Evolutionary conservation across 2,797 vertebrate genomes (phyloP).

Genomic region (Sardinella longiceps): DNA sequence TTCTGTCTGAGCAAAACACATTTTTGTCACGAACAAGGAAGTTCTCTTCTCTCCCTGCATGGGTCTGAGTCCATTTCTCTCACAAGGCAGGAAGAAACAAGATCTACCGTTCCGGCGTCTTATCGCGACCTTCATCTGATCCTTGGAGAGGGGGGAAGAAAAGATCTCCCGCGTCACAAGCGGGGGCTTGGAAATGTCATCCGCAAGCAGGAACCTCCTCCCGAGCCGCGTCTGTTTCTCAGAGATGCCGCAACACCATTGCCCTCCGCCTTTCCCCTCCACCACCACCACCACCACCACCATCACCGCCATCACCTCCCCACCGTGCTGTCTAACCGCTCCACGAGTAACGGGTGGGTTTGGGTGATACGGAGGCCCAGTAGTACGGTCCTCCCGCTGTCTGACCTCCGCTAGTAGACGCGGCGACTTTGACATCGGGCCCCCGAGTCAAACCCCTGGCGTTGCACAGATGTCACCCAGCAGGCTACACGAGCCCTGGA

Average conservation of each 20-base stretch:
- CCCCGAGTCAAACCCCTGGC: not conserved
- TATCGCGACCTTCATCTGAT: slow-evolving; percentile 7
- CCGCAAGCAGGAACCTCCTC: slow-evolving; percentile 7
- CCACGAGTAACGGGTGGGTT: not conserved
- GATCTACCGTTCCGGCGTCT: not conserved
- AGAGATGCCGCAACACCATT: not conserved
- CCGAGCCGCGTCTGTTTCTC: slow-evolving; percentile 10
- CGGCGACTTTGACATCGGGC: not conserved
- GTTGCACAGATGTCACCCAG: slow-evolving; percentile 16
- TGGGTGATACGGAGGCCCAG: not conserved
- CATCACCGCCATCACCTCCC: not conserved
- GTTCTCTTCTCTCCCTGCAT: not conserved
- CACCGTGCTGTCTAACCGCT: not conserved
- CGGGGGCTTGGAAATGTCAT: not conserved
- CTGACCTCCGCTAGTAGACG: not conserved
- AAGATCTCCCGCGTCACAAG: not conserved
- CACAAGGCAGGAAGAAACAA: not conserved
- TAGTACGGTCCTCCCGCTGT: not conserved
- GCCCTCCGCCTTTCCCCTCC: not conserved
- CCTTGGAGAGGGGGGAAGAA: not conserved
- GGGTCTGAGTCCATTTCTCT: not conserved
- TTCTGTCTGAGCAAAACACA: not conserved
- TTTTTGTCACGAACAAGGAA: slow-evolving; percentile 8
- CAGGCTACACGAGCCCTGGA: not conserved
- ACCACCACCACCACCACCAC: too few species aligned